Percentiles rank a stretch among this genome's conserved stretches.
Conservation (phyloP, 1,140 invertebrate species). For the Aradophagus sp. region DNA sequence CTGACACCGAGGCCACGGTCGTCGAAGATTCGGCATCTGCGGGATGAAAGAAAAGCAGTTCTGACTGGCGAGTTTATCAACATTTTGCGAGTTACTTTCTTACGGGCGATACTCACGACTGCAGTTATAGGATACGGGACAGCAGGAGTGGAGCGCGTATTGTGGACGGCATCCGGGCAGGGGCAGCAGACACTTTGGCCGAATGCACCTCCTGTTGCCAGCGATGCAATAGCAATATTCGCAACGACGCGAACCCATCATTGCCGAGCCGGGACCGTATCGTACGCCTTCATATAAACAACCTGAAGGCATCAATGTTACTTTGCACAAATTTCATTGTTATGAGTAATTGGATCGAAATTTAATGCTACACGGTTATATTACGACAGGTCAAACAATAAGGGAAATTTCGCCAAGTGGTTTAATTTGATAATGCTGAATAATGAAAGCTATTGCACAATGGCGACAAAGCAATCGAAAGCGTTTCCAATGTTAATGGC, state of each 20-base stretch:
- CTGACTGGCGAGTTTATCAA: slow-evolving; percentile 14
- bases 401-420: too few species aligned
- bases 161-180: slow-evolving; percentile 82
- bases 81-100: slow-evolving; percentile 21
- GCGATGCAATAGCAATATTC: slow-evolving; percentile 91
- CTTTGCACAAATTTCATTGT: slow-evolving; percentile 33
- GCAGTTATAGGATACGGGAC: slow-evolving; percentile 89
- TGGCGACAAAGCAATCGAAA: too few species aligned
- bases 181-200: slow-evolving; percentile 86
- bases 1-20: slow-evolving; percentile 58
- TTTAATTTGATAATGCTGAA: too few species aligned
- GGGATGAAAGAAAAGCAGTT: slow-evolving; percentile 42
- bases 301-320: slow-evolving; percentile 72
- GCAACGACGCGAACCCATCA: slow-evolving; percentile 84
- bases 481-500: too few species aligned
- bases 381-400: too few species aligned
- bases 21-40: slow-evolving; percentile 65
- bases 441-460: too few species aligned
- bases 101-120: slow-evolving; percentile 71
- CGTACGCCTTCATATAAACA: slow-evolving; percentile 84
- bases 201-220: slow-evolving; percentile 85
- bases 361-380: too few species aligned
- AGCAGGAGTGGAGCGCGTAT: slow-evolving; percentile 85
- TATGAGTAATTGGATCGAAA: too few species aligned
- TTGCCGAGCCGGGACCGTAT: slow-evolving; percentile 88